Base-by-base conservation (phyloP, 2,888 invertebrate genomes). In the Clitarchus hookeri region DNA sequence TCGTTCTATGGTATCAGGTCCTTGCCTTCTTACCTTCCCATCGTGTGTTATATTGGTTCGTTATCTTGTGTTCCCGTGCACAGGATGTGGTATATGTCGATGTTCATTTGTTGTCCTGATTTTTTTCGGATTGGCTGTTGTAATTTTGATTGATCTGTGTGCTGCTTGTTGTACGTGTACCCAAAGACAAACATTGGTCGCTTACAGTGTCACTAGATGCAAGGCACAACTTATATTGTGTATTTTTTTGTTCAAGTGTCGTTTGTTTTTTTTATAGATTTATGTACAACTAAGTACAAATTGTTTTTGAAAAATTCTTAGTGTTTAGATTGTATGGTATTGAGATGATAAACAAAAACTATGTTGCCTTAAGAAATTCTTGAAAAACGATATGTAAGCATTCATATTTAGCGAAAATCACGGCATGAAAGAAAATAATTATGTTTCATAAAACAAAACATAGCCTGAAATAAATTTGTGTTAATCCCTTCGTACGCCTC, bases 1-100 rank as follows among this genome's bases (percentile, higher is more conserved):
- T 86, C 23, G 91, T 91, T 91, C 91, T 91, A 89, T 91, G 91
- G 91, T 91, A 91, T 91, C 91, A 90, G 91, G 91, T 91, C 90
- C 90, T 86, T 86, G 84, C 84, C 86, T 86, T 84, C 86, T 86
- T 79, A 80, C 11, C 65, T 23, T 77, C 84, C 44, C 79, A 86
- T 36, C 84, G 44, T 27, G 54, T 54, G 27, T 84, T 84, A 8
- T 82, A 82, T 82, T 13, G 44, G n/a, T 65, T 65, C 65, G 65
- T 65, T 65, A 1, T 36, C 65, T 65, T 65, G 65, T 65, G 65
- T 65, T 65, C 65, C 82, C 44, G 27, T 82, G 82, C 36, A 82
- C 82, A 65, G 65, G 65, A 65, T 65, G 16, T 65, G 65, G 82
- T 82, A 36, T 27, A 44, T 82, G 36, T 82, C 82, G 82, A 82